A percentile compares a stretch with the other conserved stretches of the same genome.
These are phyloP conservation scores for Tragelaphus buxtoni DNA, from an alignment of 2,113 vertebrate species.

Conservation along the genomic window DNA sequence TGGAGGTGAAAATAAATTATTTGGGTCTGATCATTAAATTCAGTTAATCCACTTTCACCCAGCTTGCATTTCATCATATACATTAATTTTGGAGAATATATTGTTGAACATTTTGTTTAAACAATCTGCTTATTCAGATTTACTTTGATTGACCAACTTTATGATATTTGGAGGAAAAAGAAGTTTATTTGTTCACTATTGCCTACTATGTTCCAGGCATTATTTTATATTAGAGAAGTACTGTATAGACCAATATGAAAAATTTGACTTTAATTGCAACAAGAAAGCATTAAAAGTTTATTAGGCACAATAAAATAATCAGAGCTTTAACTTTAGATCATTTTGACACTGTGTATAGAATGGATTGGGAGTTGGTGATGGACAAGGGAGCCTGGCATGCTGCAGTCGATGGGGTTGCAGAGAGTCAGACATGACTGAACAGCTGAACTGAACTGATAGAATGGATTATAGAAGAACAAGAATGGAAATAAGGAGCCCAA, in stretches of 20 bases:
- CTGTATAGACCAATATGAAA: not conserved
- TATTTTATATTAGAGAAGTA: not conserved
- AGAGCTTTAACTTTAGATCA: not conserved
- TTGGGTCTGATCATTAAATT: not conserved
- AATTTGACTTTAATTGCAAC: not conserved
- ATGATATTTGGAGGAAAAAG: not conserved
- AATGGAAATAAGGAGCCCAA: not conserved
- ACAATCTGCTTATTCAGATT: not conserved
- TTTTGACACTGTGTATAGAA: not conserved
- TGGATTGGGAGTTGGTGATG: not conserved
- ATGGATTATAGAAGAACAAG: not conserved
- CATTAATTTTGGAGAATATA: not conserved
- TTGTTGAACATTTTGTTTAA: conserved; percentile 1
- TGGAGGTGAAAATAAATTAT: not conserved
- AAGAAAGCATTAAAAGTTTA: not conserved
- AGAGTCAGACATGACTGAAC: not conserved
- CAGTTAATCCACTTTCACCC: not conserved
- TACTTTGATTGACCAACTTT: not conserved
- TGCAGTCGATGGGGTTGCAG: not conserved
- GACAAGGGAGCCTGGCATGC: not conserved
- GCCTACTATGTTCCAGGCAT: not conserved
- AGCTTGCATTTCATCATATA: not conserved
- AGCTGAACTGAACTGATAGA: not conserved
- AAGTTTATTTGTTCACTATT: not conserved
- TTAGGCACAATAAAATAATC: not conserved